A percentile compares a stretch with the other conserved stretches of the same genome.
phyloP scores from a whole-genome alignment of 2,797 vertebrate genomes.

The Toxotes lorentzi region DNA sequence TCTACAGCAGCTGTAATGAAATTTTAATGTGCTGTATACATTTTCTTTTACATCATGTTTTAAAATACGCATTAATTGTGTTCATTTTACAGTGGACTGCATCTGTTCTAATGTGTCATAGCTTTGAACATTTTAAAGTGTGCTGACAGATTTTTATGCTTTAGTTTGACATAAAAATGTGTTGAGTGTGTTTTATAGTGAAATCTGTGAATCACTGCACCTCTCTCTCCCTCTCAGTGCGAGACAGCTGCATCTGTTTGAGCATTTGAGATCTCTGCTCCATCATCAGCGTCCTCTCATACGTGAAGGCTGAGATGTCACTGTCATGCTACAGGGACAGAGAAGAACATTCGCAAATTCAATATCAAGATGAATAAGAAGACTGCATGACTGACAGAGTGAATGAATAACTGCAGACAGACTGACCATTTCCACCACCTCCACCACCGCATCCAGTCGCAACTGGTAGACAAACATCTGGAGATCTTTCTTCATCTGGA shows the following conservation, averaged over 20 bases:
- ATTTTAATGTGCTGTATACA: neutral
- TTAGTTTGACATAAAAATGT: neutral
- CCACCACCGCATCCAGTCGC: constrained; percentile 93
- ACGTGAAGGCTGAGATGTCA: constrained; percentile 97
- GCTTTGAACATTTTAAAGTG: too few relatives aligned
- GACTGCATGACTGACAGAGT: neutral
- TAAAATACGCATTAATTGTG: neutral
- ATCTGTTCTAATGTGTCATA: too few relatives aligned
- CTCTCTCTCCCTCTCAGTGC: constrained; percentile 93
- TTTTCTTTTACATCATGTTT: neutral
- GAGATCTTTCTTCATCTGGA: constrained; percentile 99
- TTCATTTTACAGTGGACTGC: neutral
- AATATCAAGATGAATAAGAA: neutral
- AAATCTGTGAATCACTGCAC: constrained; percentile 69
- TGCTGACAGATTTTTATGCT: neutral
- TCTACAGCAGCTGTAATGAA: neutral
- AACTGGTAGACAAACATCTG: constrained; percentile 96
- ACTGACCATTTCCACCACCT: constrained; percentile 98
- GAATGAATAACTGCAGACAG: neutral
- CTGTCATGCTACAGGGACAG: constrained; percentile 87
- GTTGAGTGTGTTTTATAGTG: neutral
- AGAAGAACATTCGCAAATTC: neutral
- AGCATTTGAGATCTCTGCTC: constrained; percentile 97
- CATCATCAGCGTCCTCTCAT: constrained; percentile 97
- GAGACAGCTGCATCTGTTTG: constrained; percentile 97